Evolutionary conservation across 2,888 invertebrate genomes (phyloP), one percentile per base, ranked within the genome.

Genomic region (Steinernema carpocapsae): DNA sequence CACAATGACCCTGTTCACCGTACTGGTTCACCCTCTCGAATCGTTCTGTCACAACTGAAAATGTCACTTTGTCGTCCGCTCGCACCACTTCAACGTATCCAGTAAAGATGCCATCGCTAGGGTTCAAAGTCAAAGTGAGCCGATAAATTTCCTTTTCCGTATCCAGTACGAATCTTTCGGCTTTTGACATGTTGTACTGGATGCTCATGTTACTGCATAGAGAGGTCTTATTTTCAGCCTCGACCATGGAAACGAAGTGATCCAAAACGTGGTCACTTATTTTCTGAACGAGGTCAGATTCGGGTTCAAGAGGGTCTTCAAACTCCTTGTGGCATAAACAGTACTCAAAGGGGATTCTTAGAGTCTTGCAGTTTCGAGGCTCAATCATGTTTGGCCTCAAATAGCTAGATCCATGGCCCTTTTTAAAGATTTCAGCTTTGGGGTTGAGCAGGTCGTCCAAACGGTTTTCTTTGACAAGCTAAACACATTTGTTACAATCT

Each of bases 261-360:
- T 14, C 22, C 4, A 56, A 14, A 12, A 26, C 56, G 26, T 56
- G 22, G 14, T 56, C 26, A 2, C 19, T 22, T 4, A 56, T 12
- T 14, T 14, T 24, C 22, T 14, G 22, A 19, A 22, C 56, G 3
- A 24, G 3, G 14, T 19, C 26, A 14, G 56, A 56, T 2, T 14
- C 3, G 14, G 56, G 24, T 3, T 56, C 26, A 4, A 56, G 56
- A 1, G 56, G 56, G 19, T 2, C 24, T 19, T 56, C 24, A 4
- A 19, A 56, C 1, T 22, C 4, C 22, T 56, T 56, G 4, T 56
- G 4, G 72, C 80, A 80, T 29, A 80, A 72, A 72, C 80, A 80
- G 52, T 79, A 79, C 29, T 77, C 76, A 22, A 77, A 48, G 10
- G 79, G 78, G 19, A 80, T 75, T 22, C 78, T 77, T 24, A 80